Conservation (phyloP, 2,113 vertebrate genomes). For the Lasiurus cinereus region DNA sequence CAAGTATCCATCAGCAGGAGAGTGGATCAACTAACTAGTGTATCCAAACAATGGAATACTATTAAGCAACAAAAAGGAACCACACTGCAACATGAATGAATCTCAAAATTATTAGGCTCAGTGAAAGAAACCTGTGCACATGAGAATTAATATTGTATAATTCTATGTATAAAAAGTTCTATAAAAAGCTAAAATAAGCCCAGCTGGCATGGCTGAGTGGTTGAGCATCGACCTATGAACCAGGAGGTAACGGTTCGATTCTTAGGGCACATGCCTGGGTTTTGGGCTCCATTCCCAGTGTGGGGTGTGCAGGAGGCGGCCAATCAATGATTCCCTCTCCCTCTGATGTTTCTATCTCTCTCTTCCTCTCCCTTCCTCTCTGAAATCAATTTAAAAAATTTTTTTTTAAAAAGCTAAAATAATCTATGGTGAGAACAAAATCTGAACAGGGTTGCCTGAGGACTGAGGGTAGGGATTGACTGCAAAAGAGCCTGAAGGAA, state of each 20-base stretch:
- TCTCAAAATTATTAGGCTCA: not conserved
- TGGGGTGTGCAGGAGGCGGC: too few relatives aligned
- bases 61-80: slow-evolving; percentile 5
- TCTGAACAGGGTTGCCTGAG: not conserved
- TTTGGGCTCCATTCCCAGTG: too few relatives aligned
- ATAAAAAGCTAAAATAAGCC: not conserved
- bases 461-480: not conserved
- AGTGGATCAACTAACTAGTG: not conserved
- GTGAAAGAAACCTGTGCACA: not conserved
- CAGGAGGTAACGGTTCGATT: too few relatives aligned
- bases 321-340: too few relatives aligned
- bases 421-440: slow-evolving; percentile 8
- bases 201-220: too few relatives aligned
- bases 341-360: too few relatives aligned
- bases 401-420: not conserved
- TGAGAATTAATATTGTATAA: not conserved
- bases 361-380: too few relatives aligned
- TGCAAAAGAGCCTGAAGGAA: not conserved
- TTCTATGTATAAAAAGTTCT: not conserved
- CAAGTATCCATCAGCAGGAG: not conserved
- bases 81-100: not conserved
- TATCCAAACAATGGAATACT: not conserved
- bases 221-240: too few relatives aligned
- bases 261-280: too few relatives aligned
- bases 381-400: too few relatives aligned